phyloP scores from a whole-genome alignment of 2,888 invertebrate species.

The Agrotis exclamationis region DNA sequence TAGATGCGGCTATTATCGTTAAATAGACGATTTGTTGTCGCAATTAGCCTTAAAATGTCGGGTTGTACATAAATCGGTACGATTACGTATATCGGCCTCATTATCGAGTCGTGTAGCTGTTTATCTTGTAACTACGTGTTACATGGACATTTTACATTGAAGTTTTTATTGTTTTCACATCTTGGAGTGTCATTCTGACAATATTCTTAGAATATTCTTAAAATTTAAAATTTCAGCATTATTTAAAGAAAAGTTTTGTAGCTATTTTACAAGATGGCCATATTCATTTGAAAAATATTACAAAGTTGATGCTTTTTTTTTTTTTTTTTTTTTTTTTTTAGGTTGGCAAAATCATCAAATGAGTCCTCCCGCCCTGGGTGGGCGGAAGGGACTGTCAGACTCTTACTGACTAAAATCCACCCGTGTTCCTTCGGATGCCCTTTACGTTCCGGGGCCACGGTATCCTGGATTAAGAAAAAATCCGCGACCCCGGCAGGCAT shows the following conservation, averaged over 20 bases:
- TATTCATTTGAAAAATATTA: background rate
- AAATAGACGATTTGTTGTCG: slow-evolving; percentile 81
- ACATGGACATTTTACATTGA: slow-evolving; percentile 27
- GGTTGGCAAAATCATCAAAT: too few relatives aligned
- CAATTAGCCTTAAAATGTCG: slow-evolving; percentile 85
- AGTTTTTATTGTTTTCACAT: slow-evolving; percentile 38
- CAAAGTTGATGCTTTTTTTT: too few relatives aligned
- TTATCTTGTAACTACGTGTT: slow-evolving; percentile 54
- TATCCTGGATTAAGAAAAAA: too few relatives aligned
- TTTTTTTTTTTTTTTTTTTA: too few relatives aligned
- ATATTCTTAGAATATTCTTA: background rate
- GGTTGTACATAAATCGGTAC: slow-evolving; percentile 78
- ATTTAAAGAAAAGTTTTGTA: background rate
- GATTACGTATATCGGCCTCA: slow-evolving; percentile 73
- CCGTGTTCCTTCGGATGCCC: too few relatives aligned
- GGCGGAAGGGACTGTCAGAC: too few relatives aligned
- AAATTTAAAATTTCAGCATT: background rate
- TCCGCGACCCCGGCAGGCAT: too few relatives aligned
- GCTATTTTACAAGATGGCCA: too few relatives aligned
- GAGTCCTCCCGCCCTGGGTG: too few relatives aligned
- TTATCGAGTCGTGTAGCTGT: slow-evolving; percentile 58
- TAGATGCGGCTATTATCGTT: slow-evolving; percentile 84
- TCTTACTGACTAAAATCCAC: too few relatives aligned
- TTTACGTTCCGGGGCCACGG: too few relatives aligned
- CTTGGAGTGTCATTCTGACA: background rate